Evolutionary conservation across 1,140 invertebrate genomes (phyloP).

Genomic region (Aphaenogaster ashmeadi): DNA sequence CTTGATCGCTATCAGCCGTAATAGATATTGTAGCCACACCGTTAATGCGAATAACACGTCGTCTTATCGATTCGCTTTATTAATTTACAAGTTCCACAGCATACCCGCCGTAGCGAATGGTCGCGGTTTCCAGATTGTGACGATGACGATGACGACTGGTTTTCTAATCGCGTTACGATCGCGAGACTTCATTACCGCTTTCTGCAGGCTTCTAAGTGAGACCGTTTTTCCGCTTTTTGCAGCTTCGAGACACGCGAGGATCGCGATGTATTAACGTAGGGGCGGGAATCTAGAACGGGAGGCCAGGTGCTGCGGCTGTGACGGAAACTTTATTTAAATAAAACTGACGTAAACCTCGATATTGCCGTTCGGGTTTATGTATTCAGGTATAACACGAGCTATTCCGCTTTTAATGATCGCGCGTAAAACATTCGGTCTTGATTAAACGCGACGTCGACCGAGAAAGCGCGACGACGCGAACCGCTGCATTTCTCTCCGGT

Average conservation of each 20-base stretch:
- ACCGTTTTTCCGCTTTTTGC: constrained; percentile 45
- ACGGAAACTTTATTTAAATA: constrained; percentile 86
- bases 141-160: constrained; percentile 6
- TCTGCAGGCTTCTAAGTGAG: constrained; percentile 48
- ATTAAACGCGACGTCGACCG: constrained; percentile 83
- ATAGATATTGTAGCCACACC: constrained; percentile 21
- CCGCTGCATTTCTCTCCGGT: not conserved
- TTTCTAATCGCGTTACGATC: constrained; percentile 60
- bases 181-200: constrained; percentile 33
- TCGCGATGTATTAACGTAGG: not conserved
- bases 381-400: constrained; percentile 86
- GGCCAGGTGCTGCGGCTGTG: constrained; percentile 29
- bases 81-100: constrained; percentile 41
- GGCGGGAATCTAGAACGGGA: constrained; percentile 40
- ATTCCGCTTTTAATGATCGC: constrained; percentile 85
- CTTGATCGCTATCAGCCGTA: constrained; percentile 39
- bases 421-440: constrained; percentile 86
- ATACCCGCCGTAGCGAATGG: not conserved
- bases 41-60: constrained; percentile 36
- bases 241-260: constrained; percentile 38
- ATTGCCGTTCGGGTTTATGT: constrained; percentile 85
- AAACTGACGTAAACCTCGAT: constrained; percentile 85
- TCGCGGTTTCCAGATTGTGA: not conserved
- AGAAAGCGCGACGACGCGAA: constrained; percentile 29
- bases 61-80: constrained; percentile 56